Evolutionary conservation across 2,113 vertebrate species (phyloP).

Genomic region (Jaculus jaculus): DNA sequence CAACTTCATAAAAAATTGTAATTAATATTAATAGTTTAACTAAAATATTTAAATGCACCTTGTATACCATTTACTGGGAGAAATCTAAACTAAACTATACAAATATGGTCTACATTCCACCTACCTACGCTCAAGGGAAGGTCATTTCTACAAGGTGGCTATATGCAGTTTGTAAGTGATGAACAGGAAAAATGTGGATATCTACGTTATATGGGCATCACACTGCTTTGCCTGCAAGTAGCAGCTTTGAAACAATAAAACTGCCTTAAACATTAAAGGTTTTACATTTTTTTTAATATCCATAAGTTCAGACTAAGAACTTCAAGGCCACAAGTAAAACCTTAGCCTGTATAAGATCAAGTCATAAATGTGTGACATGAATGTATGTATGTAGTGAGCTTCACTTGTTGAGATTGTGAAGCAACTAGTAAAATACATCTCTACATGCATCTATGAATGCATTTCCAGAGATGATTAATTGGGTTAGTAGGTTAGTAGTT

Average conservation of each 20-base stretch:
- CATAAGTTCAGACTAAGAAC: not conserved
- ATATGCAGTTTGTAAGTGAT: not conserved
- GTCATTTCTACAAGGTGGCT: not conserved
- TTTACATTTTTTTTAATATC: constrained; percentile 14
- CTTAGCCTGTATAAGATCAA: not conserved
- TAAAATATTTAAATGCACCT: not conserved
- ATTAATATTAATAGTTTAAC: not conserved
- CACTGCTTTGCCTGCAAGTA: constrained; percentile 15
- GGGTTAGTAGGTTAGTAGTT: not conserved
- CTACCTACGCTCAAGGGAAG: not conserved
- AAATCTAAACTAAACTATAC: not conserved
- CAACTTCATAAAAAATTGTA: no score
- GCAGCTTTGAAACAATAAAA: constrained; percentile 29
- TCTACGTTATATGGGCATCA: not conserved
- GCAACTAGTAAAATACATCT: no score
- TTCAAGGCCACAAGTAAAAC: not conserved
- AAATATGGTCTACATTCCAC: not conserved
- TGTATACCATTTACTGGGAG: not conserved
- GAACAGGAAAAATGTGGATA: not conserved
- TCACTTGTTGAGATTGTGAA: no score
- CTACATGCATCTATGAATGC: no score
- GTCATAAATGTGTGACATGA: not conserved
- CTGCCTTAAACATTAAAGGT: not conserved
- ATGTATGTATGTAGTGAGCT: not conserved
- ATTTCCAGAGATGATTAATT: no score